phyloP scores from a whole-genome alignment of 2,888 invertebrate genomes.

The Ligdia adustata region DNA sequence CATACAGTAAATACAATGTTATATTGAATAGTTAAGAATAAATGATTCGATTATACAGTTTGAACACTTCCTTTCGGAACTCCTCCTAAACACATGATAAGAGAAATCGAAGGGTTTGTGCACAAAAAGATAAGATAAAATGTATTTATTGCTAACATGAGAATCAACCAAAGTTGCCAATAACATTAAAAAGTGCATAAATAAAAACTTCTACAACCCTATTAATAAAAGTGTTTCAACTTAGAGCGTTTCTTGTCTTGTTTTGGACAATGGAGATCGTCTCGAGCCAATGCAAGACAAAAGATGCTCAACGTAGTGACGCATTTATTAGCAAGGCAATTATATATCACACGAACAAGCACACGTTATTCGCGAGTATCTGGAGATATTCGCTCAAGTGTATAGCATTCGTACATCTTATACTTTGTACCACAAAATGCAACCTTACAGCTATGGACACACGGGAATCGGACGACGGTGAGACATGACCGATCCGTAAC shows the following conservation, averaged over 20 bases:
- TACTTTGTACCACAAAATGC: conserved; percentile 77
- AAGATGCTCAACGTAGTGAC: no score
- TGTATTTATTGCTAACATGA: conserved; percentile 10
- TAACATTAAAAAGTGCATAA: conserved; percentile 39
- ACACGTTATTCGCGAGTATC: conserved; percentile 49
- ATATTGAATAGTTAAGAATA: conserved; percentile 9
- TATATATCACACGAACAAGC: conserved; percentile 61
- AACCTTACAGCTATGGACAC: conserved; percentile 61
- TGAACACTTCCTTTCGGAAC: conserved; percentile 37
- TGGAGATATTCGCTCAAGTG: conserved; percentile 42
- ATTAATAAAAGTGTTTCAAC: no score
- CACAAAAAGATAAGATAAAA: conserved; percentile 20
- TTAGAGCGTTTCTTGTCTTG: no score
- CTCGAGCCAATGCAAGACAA: no score
- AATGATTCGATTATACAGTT: conserved; percentile 20
- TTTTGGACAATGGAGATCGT: no score
- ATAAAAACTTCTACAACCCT: no score
- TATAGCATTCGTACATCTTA: conserved; percentile 42
- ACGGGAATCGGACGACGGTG: conserved; percentile 45
- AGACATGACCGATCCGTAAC: conserved; percentile 45
- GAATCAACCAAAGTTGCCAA: conserved; percentile 19
- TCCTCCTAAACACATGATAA: conserved; percentile 19
- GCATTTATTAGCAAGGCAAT: no score
- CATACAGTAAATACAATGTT: conserved; percentile 21
- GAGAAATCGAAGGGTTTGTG: conserved; percentile 27